These are phyloP conservation scores for Eonycteris spelaea DNA, from an alignment of 2,113 vertebrate species.

Conservation along the genomic window DNA sequence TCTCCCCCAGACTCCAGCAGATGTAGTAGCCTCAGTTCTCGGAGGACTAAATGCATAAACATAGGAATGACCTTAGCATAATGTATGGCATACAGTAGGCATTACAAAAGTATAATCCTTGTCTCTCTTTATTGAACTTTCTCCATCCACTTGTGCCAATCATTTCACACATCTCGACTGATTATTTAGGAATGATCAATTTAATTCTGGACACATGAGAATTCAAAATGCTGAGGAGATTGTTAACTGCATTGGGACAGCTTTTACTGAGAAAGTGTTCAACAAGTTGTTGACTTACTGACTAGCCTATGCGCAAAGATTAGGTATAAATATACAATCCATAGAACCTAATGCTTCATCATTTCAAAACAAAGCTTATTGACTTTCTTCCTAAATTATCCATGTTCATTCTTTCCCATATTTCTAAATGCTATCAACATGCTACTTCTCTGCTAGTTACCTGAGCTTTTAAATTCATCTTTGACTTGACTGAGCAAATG, in stretches of 20 bases:
- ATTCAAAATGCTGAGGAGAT: not conserved
- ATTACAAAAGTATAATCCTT: not conserved
- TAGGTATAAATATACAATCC: not conserved
- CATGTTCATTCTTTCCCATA: not conserved
- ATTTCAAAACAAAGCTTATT: not conserved
- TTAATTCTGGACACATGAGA: not conserved
- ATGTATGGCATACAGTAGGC: too few relatives aligned
- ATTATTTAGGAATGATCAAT: not conserved
- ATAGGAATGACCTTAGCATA: not conserved
- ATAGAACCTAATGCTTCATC: not conserved
- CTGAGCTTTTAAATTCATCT: not conserved
- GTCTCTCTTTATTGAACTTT: not conserved
- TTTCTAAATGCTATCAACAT: not conserved
- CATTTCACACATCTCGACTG: not conserved
- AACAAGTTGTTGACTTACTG: not conserved
- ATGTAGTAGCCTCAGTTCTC: not conserved
- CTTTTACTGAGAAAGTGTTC: not conserved
- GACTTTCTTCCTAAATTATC: not conserved
- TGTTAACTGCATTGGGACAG: not conserved
- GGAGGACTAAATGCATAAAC: not conserved
- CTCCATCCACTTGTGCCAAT: not conserved
- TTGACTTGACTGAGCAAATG: not conserved
- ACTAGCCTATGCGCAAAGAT: not conserved
- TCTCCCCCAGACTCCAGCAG: not conserved
- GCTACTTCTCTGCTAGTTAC: not conserved